Percentiles rank a stretch among this genome's conserved stretches.
Conservation (phyloP, 2,113 vertebrate species). For the Odocoileus hemionus region DNA sequence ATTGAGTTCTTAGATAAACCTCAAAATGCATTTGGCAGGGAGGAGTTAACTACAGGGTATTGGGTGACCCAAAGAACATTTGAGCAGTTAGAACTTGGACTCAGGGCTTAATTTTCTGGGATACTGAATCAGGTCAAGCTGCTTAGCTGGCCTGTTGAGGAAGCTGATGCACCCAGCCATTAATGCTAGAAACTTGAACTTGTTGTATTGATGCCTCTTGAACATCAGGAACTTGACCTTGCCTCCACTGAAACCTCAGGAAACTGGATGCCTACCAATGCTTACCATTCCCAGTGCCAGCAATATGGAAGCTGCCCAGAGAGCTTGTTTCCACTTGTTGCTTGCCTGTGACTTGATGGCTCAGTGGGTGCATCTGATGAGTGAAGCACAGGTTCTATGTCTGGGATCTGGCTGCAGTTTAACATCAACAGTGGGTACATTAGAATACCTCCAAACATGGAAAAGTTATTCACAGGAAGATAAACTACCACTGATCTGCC, state of each 20-base stretch:
- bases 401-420: not conserved
- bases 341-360: not conserved
- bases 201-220: not conserved
- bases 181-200: not conserved
- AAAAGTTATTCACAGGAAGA: not conserved
- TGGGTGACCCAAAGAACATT: not conserved
- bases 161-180: not conserved
- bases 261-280: not conserved
- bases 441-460: not conserved
- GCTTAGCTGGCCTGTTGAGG: not conserved
- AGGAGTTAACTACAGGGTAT: not conserved
- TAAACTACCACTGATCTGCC: not conserved
- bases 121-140: not conserved
- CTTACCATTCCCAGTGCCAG: not conserved
- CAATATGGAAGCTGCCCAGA: not conserved
- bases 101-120: not conserved
- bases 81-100: not conserved
- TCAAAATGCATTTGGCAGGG: not conserved
- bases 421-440: not conserved
- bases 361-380: not conserved
- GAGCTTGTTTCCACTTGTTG: not conserved
- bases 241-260: not conserved
- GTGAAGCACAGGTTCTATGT: not conserved
- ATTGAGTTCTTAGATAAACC: not conserved
- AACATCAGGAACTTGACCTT: not conserved